Evolutionary conservation across 2,113 vertebrate species (phyloP).

Genomic region (Felis catus): F.catus_Fca126_mat1.0 CM031414.1:82521001-82521500

Average conservation of each 20-base stretch:
- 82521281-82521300: background rate
- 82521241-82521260: background rate
- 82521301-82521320: background rate
- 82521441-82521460: background rate
- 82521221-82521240: too few relatives aligned
- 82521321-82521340: background rate
- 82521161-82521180: rapidly evolving
- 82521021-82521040: background rate
- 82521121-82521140: background rate
- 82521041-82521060: background rate
- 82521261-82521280: background rate
- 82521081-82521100: background rate
- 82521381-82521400: background rate
- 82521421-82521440: background rate
- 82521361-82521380: background rate
- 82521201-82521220: rapidly evolving
- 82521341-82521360: background rate
- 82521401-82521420: background rate
- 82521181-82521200: background rate
- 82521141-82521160: background rate
- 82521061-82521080: background rate
- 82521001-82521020: background rate
- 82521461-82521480: background rate
- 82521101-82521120: background rate
- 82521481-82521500: background rate